phyloP scores from a whole-genome alignment of 2,113 vertebrate genomes.

The Grallaria varia region DNA sequence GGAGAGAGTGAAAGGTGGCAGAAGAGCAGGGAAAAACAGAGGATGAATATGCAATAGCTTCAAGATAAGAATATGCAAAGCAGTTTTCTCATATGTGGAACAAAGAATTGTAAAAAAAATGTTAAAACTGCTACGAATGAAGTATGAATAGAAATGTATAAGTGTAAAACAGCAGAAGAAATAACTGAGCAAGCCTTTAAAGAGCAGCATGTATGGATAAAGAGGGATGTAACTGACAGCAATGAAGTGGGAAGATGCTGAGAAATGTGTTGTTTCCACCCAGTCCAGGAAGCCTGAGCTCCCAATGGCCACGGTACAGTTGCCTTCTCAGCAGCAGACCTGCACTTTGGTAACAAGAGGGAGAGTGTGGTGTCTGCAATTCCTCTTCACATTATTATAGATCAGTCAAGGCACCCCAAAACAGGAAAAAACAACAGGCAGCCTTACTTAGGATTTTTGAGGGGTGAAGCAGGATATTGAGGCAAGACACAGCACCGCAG shows the following conservation, averaged over 20 bases:
- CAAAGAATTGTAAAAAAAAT: not conserved
- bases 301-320: not conserved
- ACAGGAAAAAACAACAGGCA: not conserved
- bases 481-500: not conserved
- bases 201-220: not conserved
- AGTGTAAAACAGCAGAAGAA: not conserved
- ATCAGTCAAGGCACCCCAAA: not conserved
- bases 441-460: not conserved
- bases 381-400: fast-evolving
- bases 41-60: not conserved
- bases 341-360: not conserved
- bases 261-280: not conserved
- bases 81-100: not conserved
- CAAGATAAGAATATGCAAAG: not conserved
- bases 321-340: not conserved
- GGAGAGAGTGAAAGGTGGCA: not conserved
- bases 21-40: not conserved
- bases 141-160: not conserved
- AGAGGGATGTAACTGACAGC: not conserved
- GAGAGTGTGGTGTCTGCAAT: not conserved
- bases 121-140: not conserved
- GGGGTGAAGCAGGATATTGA: not conserved
- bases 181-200: not conserved
- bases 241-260: not conserved
- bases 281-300: not conserved